These are phyloP conservation scores for Coelopa pilipes DNA, from an alignment of 2,888 invertebrate genomes.

Conservation along the genomic window DNA sequence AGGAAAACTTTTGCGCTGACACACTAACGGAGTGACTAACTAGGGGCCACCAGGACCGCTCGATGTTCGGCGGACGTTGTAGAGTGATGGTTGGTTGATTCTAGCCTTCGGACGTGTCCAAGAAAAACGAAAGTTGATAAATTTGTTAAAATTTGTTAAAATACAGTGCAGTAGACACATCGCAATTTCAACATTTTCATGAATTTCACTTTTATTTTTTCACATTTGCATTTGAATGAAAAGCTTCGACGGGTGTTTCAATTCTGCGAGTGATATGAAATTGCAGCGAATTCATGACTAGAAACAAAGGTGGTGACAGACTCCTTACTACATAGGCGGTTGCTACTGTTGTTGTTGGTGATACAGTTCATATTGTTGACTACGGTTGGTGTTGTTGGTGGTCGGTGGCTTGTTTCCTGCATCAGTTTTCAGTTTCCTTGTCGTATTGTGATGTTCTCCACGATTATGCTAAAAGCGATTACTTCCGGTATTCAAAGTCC, in stretches of 20 bases:
- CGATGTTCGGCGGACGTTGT: neutral
- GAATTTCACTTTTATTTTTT: neutral
- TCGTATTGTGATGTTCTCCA: conserved; percentile 31
- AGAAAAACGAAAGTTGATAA: conserved; percentile 32
- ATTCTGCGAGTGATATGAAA: neutral
- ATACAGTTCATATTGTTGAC: too few relatives aligned
- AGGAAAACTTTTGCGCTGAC: neutral
- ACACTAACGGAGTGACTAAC: conserved; percentile 20
- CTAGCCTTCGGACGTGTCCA: neutral
- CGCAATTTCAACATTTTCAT: conserved; percentile 20
- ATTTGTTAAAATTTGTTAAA: conserved; percentile 22
- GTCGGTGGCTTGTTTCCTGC: neutral
- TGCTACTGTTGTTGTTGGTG: too few relatives aligned
- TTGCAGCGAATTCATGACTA: too few relatives aligned
- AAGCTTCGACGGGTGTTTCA: neutral
- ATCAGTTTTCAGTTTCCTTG: conserved; percentile 20
- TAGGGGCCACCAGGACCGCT: neutral
- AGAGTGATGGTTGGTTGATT: neutral
- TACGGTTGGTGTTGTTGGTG: neutral
- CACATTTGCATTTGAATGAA: conserved; percentile 32
- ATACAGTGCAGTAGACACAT: neutral
- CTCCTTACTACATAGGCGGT: too few relatives aligned
- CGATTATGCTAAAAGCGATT: conserved; percentile 33
- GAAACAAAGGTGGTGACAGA: too few relatives aligned
- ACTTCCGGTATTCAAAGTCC: too few relatives aligned